Evolutionary conservation across 2,888 invertebrate genomes (phyloP).

Genomic region (Cryptocheilus praepositus): DNA sequence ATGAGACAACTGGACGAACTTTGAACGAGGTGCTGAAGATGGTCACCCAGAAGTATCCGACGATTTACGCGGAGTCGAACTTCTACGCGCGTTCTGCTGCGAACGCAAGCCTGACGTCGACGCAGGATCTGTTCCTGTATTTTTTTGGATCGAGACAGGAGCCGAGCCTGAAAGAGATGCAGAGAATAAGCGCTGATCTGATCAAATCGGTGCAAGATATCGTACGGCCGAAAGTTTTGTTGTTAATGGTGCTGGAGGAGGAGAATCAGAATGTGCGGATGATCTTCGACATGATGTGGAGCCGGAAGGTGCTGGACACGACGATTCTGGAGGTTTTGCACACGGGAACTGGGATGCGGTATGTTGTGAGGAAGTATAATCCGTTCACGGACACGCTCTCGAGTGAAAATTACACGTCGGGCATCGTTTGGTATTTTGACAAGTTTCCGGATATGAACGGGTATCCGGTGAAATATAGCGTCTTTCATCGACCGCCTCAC

Average conservation of each 20-base stretch:
- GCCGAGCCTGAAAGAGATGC: slow-evolving; percentile 14
- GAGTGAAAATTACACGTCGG: background rate
- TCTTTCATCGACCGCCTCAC: background rate
- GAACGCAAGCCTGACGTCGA: no score
- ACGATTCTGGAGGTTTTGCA: slow-evolving; percentile 10
- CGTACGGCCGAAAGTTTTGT: slow-evolving; percentile 15
- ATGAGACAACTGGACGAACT: no score
- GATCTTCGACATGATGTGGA: slow-evolving; percentile 20
- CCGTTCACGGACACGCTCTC: slow-evolving; percentile 6
- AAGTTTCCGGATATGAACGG: slow-evolving; percentile 21
- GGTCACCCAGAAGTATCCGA: no score
- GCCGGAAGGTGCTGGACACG: slow-evolving; percentile 9
- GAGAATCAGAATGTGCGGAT: background rate
- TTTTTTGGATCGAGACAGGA: slow-evolving; percentile 14
- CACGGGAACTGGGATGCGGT: no score
- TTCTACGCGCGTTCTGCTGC: no score
- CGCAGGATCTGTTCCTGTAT: slow-evolving; percentile 10
- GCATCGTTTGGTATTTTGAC: background rate
- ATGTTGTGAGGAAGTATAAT: slow-evolving; percentile 8
- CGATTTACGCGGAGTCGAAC: no score
- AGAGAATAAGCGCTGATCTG: slow-evolving; percentile 14
- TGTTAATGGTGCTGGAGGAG: slow-evolving; percentile 15
- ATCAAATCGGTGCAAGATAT: background rate
- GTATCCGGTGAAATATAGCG: slow-evolving; percentile 7
- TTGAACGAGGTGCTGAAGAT: no score